A percentile compares a stretch with the other conserved stretches of the same genome.
Conservation (phyloP, 2,888 invertebrate genomes). For the Agrotis ipsilon region DNA sequence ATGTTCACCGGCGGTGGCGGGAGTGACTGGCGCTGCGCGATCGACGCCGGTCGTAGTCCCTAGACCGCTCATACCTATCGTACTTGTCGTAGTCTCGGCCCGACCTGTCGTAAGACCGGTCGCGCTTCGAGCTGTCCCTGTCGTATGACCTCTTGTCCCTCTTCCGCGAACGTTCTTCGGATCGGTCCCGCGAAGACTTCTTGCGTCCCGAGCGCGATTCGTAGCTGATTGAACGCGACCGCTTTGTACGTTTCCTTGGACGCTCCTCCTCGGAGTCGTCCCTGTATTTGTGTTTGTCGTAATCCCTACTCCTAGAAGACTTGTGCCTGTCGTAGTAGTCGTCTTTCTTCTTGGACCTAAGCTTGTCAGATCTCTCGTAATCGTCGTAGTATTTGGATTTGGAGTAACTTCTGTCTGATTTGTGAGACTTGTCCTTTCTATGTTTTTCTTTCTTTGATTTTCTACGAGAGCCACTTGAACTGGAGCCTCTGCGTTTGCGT, state of each 20-base stretch:
- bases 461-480: constrained; percentile 78
- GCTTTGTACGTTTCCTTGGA: constrained; percentile 78
- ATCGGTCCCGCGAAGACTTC: constrained; percentile 73
- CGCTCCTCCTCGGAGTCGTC: constrained; percentile 84
- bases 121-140: constrained; percentile 75
- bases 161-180: constrained; percentile 76
- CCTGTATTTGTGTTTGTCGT: constrained; percentile 80
- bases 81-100: constrained; percentile 75
- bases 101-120: constrained; percentile 67
- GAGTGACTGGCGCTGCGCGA: constrained; percentile 82
- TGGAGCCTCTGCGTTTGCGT: constrained; percentile 81
- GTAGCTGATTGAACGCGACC: constrained; percentile 83
- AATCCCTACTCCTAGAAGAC: constrained; percentile 78
- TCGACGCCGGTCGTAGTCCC: constrained; percentile 83
- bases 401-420: constrained; percentile 73
- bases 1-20: constrained; percentile 86
- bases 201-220: constrained; percentile 78
- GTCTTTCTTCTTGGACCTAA: constrained; percentile 77
- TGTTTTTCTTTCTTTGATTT: constrained; percentile 80
- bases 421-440: constrained; percentile 75
- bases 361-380: constrained; percentile 75
- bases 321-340: constrained; percentile 80
- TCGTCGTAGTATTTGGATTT: constrained; percentile 79
- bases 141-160: constrained; percentile 78
- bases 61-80: constrained; percentile 89